Percentiles rank a stretch among this genome's conserved stretches.
Conservation (phyloP, 1,140 invertebrate genomes). For the Drosophila biarmipes region DNA sequence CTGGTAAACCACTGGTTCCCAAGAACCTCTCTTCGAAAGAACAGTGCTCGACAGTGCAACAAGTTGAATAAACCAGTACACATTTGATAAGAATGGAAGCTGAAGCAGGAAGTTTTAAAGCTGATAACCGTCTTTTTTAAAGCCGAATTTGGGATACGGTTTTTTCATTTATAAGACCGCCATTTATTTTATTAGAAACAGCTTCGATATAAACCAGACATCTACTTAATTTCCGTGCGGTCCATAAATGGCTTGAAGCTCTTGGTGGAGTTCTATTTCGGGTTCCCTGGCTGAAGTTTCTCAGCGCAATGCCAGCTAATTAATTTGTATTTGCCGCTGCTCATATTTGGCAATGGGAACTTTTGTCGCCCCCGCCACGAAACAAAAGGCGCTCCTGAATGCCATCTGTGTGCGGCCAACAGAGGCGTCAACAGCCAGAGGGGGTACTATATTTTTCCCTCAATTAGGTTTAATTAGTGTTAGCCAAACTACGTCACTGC, state of each 20-base stretch:
- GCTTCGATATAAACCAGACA: constrained; percentile 4
- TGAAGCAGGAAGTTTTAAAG: background rate
- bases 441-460: background rate
- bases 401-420: constrained; percentile 18
- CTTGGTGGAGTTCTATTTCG: constrained; percentile 24
- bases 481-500: constrained; percentile 18
- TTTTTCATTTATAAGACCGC: background rate
- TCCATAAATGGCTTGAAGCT: constrained; percentile 43
- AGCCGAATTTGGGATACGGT: background rate
- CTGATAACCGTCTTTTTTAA: background rate
- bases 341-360: constrained; percentile 49
- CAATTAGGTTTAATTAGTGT: constrained; percentile 27
- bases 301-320: constrained; percentile 52
- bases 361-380: constrained; percentile 20
- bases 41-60: background rate
- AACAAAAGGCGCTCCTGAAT: constrained; percentile 18
- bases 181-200: constrained; percentile 25
- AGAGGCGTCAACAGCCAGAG: constrained; percentile 7
- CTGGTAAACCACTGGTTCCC: background rate
- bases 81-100: background rate
- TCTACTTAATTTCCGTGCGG: constrained; percentile 49
- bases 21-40: background rate
- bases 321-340: constrained; percentile 42
- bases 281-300: constrained; percentile 29
- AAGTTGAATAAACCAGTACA: background rate